Conservation (phyloP, 2,888 invertebrate species). For the Strigamia transsilvanica region DNA sequence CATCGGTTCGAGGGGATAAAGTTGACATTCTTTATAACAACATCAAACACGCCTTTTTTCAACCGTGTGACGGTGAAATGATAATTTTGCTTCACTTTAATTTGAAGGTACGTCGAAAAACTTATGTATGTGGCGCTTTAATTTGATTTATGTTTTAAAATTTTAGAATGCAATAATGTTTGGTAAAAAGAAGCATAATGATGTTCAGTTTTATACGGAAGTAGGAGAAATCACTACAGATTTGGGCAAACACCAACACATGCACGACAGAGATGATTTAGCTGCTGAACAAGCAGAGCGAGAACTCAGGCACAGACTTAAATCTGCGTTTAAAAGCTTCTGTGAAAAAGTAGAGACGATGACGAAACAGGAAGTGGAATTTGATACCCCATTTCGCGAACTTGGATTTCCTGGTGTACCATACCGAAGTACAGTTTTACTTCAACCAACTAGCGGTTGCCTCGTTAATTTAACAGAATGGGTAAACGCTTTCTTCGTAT, state of each 20-base stretch:
- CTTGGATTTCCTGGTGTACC: conserved; percentile 98
- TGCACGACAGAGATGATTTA: conserved; percentile 99
- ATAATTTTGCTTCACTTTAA: conserved; percentile 99
- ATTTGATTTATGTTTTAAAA: background rate
- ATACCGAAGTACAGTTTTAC: conserved; percentile 90
- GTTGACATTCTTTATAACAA: conserved; percentile 99
- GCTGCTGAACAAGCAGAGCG: conserved; percentile 98
- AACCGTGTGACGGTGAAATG: conserved; percentile 99
- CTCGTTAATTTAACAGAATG: conserved; percentile 97
- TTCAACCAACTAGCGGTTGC: conserved; percentile 98
- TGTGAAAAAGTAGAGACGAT: conserved; percentile 95
- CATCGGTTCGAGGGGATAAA: conserved; percentile 99
- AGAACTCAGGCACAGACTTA: conserved; percentile 93
- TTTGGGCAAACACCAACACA: conserved; percentile 98
- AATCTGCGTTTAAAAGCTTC: conserved; percentile 97
- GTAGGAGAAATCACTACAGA: conserved; percentile 99
- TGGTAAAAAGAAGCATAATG: conserved; percentile 98
- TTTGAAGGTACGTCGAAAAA: conserved; percentile 73
- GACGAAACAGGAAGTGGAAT: conserved; percentile 97
- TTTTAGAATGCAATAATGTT: conserved; percentile 95
- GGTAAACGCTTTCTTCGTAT: conserved; percentile 66
- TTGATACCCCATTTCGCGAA: conserved; percentile 98
- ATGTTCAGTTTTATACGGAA: conserved; percentile 99
- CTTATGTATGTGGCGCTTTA: background rate
- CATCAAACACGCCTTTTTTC: conserved; percentile 99